A percentile compares a stretch with the other conserved stretches of the same genome.
Conservation (phyloP, 2,888 invertebrate genomes). For the Hydriomena furcata region DNA sequence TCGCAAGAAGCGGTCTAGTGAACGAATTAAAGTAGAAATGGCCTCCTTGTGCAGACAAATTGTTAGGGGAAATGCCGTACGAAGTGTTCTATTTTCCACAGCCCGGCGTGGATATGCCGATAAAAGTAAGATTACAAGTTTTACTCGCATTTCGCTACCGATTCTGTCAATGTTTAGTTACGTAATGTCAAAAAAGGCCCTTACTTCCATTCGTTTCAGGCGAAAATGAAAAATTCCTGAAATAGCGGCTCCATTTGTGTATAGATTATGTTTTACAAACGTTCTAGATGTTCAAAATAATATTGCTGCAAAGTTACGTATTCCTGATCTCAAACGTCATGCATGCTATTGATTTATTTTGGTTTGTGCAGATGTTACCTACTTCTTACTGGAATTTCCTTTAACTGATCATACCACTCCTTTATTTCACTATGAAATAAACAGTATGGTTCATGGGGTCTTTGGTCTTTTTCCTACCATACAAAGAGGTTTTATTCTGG, state of each 20-base stretch:
- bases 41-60: conserved; percentile 90
- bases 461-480: not conserved
- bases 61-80: conserved; percentile 85
- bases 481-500: not conserved
- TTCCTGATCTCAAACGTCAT: conserved; percentile 8
- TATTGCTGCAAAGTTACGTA: conserved; percentile 7
- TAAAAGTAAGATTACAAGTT: conserved; percentile 84
- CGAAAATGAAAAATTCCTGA: conserved; percentile 8
- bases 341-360: conserved; percentile 21
- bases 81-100: conserved; percentile 85
- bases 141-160: conserved; percentile 38
- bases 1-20: conserved; percentile 78
- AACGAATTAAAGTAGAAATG: conserved; percentile 82
- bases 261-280: conserved; percentile 1
- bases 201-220: conserved; percentile 12
- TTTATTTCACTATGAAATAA: not conserved
- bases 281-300: not conserved
- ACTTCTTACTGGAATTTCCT: not conserved
- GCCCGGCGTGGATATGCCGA: conserved; percentile 84
- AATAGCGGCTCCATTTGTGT: conserved; percentile 1
- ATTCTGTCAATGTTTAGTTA: conserved; percentile 72
- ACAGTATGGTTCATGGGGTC: not conserved
- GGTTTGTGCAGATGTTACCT: conserved; percentile 13
- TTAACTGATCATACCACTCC: not conserved
- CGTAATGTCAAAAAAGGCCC: conserved; percentile 75